Evolutionary conservation across 2,888 invertebrate species (phyloP), one percentile per base, ranked within the genome.

Genomic region (Minunthozetes semirufus): DNA sequence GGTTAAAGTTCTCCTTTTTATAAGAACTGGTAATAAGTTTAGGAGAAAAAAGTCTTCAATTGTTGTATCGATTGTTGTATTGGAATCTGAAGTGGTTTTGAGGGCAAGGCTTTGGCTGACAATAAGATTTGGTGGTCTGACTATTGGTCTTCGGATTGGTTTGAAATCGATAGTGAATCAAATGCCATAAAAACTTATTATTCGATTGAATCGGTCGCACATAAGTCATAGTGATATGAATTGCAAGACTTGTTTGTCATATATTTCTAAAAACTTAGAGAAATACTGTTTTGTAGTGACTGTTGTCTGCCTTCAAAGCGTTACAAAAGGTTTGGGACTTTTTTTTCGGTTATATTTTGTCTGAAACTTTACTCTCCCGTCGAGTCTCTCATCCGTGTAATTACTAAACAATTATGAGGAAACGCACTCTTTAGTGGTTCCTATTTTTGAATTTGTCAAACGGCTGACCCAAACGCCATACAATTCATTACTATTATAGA

Each of bases 401-500:
- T 61, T 61, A 61, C 61, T 61, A 29, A 61, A 61, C 61, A 61
- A 61, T 61, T 61, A 61, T 61, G 29, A 61, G 61, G 61, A 61
- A 61, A 29, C 61, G 15, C 29, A 61, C 61, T 61, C 61, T 61
- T 61, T 61, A 61, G 61, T 61, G 61, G 61, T 29, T 29, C 61
- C 15, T 29, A 61, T 61, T 25, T 19, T 29, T 29, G 13, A 61
- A 61, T 61, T 61, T 61, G 25, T 29, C 29, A 29, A 29, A 29
- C 27, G 29, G 25, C 25, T 61, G 61, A 29, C 61, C 61, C 61
- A 61, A 61, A 61, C 61, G 29, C 33, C 33, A 48, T 17, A 48
- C 46, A 48, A 48, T 48, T 48, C 17, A 48, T 48, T 48, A 48
- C 17, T 48, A 17, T 48, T 48, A 48, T 48, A 2, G 46, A 29